Percentiles rank a stretch among this genome's conserved stretches.
These are phyloP conservation scores for Penelope pileata DNA, from an alignment of 2,113 vertebrate genomes.

Conservation along the genomic window DNA sequence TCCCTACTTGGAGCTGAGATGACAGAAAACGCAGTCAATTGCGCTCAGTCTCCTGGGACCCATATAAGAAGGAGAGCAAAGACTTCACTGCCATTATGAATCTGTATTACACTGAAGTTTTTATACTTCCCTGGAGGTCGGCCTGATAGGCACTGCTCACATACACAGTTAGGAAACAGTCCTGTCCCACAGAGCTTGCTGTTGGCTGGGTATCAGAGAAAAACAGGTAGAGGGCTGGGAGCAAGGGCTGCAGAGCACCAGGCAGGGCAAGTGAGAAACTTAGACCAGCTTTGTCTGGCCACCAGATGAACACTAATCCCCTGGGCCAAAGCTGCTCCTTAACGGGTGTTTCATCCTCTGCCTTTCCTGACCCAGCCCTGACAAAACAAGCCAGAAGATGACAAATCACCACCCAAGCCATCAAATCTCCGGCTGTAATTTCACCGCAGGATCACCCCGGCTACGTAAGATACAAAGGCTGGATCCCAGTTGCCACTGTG, in stretches of 20 bases:
- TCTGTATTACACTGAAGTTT: background rate
- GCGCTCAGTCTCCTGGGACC: background rate
- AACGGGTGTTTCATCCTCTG: background rate
- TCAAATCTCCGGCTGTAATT: background rate
- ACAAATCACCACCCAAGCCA: background rate
- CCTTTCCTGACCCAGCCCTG: background rate
- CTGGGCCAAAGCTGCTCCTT: background rate
- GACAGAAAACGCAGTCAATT: background rate
- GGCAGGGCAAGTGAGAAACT: background rate
- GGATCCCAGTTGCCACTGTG: accelerated
- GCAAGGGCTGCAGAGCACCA: background rate
- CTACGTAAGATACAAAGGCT: background rate
- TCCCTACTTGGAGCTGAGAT: background rate
- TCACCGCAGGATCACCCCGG: background rate
- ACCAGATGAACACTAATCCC: background rate
- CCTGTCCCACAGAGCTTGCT: background rate
- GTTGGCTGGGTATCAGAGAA: background rate
- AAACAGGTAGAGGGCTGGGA: background rate
- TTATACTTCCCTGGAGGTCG: conserved; percentile 1
- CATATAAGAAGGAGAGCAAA: background rate
- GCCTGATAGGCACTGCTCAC: background rate
- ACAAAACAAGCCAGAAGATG: background rate
- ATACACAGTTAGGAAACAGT: background rate
- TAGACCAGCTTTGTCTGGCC: background rate
- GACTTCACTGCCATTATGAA: background rate